These are phyloP conservation scores for Loris lydekkerianus DNA, from an alignment of 2,797 vertebrate genomes.

Conservation along the genomic window DNA sequence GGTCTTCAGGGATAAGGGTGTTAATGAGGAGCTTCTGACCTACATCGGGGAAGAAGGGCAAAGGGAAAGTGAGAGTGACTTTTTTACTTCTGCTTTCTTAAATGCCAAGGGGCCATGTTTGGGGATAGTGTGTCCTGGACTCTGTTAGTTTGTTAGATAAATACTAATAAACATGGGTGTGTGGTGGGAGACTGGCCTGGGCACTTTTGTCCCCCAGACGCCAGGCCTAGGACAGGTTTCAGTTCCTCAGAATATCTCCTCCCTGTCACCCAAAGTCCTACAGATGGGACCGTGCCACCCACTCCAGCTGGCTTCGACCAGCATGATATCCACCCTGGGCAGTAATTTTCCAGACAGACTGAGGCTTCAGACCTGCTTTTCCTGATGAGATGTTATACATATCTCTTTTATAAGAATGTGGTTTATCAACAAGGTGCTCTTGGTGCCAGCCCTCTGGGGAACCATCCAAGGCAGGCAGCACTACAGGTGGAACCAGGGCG, in stretches of 20 bases:
- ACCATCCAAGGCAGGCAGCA: neutral
- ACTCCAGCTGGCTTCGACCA: neutral
- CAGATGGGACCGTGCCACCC: neutral
- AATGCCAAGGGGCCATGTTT: neutral
- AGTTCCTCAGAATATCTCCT: neutral
- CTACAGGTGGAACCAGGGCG: rapidly evolving
- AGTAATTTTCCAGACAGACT: slow-evolving; percentile 33
- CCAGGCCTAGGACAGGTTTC: neutral
- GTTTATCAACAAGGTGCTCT: slow-evolving; percentile 9
- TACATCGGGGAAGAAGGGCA: neutral
- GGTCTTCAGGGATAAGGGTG: neutral
- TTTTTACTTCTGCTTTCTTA: neutral
- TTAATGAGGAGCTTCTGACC: neutral
- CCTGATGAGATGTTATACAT: neutral
- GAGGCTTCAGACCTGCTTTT: neutral
- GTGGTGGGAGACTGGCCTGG: neutral
- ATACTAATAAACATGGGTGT: neutral
- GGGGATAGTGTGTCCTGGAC: neutral
- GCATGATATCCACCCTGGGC: neutral
- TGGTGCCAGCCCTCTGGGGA: neutral
- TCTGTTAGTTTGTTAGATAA: neutral
- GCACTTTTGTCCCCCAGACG: neutral
- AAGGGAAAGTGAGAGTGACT: neutral
- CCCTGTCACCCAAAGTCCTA: neutral
- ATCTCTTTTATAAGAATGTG: neutral